Conservation (phyloP, 2,888 invertebrate genomes). For the Macrophya alboannulata region DNA sequence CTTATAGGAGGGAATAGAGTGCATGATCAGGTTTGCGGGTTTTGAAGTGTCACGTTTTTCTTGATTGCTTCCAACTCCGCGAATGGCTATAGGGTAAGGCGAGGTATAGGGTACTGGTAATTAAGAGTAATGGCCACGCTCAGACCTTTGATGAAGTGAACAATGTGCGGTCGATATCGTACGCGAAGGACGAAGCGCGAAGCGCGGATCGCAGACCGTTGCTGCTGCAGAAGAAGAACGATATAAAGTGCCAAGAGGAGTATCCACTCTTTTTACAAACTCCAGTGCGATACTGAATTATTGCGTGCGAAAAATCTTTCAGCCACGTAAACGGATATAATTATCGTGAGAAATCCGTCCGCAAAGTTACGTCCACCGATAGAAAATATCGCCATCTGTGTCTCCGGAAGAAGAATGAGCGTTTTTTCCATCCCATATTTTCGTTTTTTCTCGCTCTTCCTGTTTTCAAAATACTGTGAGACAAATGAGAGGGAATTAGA, state of each 20-base stretch:
- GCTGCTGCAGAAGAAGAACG: background rate
- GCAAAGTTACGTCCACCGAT: background rate
- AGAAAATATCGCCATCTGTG: background rate
- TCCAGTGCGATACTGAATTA: conserved; percentile 20
- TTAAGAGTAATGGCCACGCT: conserved; percentile 74
- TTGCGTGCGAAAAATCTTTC: background rate
- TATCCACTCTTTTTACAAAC: background rate
- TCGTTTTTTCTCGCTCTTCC: background rate
- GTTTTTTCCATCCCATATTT: too few species aligned
- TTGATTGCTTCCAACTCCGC: conserved; percentile 25
- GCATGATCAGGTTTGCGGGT: conserved; percentile 35
- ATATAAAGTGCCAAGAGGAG: conserved; percentile 28
- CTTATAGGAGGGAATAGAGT: conserved; percentile 34
- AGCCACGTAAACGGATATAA: too few species aligned
- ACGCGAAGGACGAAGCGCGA: background rate
- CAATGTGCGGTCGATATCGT: conserved; percentile 71
- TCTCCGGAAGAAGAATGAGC: background rate
- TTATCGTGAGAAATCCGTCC: conserved; percentile 1
- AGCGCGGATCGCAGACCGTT: background rate
- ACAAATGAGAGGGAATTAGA: conserved; percentile 28
- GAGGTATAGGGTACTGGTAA: conserved; percentile 64
- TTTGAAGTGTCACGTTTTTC: conserved; percentile 38
- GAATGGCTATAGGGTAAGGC: background rate
- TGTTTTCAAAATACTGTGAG: background rate
- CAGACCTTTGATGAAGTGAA: conserved; percentile 75